Evolutionary conservation across 2,888 invertebrate genomes (phyloP).

Genomic region (Thymelicus lineola): DNA sequence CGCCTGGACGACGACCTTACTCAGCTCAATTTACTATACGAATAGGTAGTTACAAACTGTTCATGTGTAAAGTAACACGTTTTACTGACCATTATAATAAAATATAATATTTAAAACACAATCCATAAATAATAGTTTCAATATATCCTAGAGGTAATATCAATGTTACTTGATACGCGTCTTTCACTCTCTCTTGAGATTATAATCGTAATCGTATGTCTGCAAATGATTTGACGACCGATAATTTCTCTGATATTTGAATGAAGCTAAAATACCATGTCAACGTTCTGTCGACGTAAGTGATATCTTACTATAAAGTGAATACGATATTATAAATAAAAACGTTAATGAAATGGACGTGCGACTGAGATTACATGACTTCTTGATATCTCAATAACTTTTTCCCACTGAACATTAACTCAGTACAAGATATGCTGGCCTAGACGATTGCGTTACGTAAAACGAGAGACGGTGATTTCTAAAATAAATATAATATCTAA

Average conservation of each 20-base stretch:
- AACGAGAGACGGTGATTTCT: no score
- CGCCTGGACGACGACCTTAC: slow-evolving; percentile 63
- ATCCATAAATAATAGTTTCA: slow-evolving; percentile 41
- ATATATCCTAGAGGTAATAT: slow-evolving; percentile 38
- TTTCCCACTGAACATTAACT: neutral
- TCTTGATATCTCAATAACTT: slow-evolving; percentile 11
- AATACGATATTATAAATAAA: slow-evolving; percentile 8
- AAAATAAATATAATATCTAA: no score
- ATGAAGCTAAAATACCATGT: slow-evolving; percentile 2
- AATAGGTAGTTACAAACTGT: slow-evolving; percentile 53
- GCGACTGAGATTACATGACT: slow-evolving; percentile 3
- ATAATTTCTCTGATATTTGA: slow-evolving; percentile 16
- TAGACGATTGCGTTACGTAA: neutral
- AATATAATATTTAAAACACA: slow-evolving; percentile 50
- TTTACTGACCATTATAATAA: slow-evolving; percentile 28
- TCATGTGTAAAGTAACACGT: neutral
- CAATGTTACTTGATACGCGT: slow-evolving; percentile 42
- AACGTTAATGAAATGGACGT: neutral
- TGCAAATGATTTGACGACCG: slow-evolving; percentile 28
- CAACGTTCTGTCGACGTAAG: neutral
- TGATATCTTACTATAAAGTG: slow-evolving; percentile 4
- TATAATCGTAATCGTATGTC: slow-evolving; percentile 35
- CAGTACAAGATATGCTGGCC: neutral
- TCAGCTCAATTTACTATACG: slow-evolving; percentile 62
- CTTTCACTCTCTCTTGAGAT: slow-evolving; percentile 16